Evolutionary conservation across 2,797 vertebrate genomes (phyloP).

Genomic region (Valencia hispanica): DNA sequence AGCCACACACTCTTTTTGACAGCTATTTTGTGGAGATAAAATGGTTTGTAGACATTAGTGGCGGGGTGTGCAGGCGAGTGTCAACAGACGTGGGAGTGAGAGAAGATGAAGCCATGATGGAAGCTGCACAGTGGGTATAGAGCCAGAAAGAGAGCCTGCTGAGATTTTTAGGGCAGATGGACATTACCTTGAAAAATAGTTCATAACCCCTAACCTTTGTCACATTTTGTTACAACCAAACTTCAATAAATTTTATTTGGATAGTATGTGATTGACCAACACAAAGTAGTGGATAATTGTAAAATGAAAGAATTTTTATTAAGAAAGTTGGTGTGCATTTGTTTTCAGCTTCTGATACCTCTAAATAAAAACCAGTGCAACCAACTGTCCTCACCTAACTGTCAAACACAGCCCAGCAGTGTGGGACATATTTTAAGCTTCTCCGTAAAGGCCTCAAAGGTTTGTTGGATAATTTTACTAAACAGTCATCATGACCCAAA

Average conservation of each 20-base stretch:
- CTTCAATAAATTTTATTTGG: neutral
- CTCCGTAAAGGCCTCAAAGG: neutral
- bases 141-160: constrained; percentile 12
- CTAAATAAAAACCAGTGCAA: neutral
- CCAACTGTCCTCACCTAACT: too few relatives aligned
- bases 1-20: constrained; percentile 40
- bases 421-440: neutral
- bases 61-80: constrained; percentile 41
- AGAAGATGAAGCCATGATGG: constrained; percentile 26
- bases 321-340: neutral
- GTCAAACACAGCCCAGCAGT: neutral
- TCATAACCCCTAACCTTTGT: neutral
- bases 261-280: neutral
- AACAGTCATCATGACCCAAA: neutral
- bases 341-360: neutral
- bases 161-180: neutral
- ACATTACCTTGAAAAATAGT: neutral
- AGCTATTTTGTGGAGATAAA: constrained; percentile 67
- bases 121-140: constrained; percentile 32
- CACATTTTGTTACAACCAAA: neutral
- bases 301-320: neutral
- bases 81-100: constrained; percentile 53
- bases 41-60: constrained; percentile 59
- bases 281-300: neutral
- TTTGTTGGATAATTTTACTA: neutral